These are phyloP conservation scores for Parauchenoglanis ngamensis DNA, from an alignment of 2,797 vertebrate species.

Conservation along the genomic window DNA sequence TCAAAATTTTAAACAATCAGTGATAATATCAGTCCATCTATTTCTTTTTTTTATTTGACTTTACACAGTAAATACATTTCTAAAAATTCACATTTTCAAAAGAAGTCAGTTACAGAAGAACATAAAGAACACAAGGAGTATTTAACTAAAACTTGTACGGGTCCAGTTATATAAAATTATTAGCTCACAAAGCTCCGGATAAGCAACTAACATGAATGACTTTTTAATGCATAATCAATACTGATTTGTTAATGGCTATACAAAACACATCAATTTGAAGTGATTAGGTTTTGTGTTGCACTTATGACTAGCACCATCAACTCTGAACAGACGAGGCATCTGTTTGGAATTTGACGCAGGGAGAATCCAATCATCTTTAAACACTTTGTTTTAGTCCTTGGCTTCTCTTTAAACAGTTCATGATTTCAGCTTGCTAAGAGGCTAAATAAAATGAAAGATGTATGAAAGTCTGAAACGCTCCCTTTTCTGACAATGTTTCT, in stretches of 20 bases:
- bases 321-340: slow-evolving; percentile 3
- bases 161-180: not conserved
- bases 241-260: not conserved
- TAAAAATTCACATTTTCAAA: not conserved
- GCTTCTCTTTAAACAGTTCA: not conserved
- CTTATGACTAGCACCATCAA: not conserved
- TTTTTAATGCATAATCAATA: not conserved
- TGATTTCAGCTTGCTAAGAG: not conserved
- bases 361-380: not conserved
- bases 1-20: not conserved
- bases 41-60: not conserved
- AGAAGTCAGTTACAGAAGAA: not conserved
- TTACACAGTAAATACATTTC: not conserved
- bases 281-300: not conserved
- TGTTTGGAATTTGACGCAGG: not conserved
- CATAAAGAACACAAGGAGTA: not conserved
- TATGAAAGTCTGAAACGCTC: not conserved
- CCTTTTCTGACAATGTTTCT: not conserved
- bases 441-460: not conserved
- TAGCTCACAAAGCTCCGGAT: not conserved
- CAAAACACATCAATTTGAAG: not conserved
- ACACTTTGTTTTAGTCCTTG: not conserved
- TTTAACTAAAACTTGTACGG: not conserved
- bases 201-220: not conserved
- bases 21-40: not conserved